These are phyloP conservation scores for Cheilosia variabilis DNA, from an alignment of 2,888 invertebrate species.

Conservation along the genomic window DNA sequence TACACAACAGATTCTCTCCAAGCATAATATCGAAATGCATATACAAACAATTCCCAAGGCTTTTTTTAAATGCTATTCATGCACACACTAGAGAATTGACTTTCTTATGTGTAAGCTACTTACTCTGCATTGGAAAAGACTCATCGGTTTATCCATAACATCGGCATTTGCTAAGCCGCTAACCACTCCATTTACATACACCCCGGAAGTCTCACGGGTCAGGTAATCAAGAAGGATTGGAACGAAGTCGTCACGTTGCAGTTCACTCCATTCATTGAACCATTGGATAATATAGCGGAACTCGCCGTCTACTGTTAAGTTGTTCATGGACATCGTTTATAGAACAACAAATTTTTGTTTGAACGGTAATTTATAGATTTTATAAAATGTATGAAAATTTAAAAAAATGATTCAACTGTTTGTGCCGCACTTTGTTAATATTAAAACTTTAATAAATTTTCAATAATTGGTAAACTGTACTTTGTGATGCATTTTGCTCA, in stretches of 20 bases:
- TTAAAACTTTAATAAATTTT: not conserved
- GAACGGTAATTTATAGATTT: not conserved
- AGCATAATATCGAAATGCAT: no score
- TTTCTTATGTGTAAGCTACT: conserved; percentile 78
- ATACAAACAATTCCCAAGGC: no score
- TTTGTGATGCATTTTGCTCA: conserved; percentile 27
- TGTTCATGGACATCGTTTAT: conserved; percentile 85
- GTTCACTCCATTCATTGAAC: conserved; percentile 95
- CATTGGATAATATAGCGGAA: conserved; percentile 92
- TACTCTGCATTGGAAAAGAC: conserved; percentile 92
- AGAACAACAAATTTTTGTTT: not conserved
- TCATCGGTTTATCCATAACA: conserved; percentile 91
- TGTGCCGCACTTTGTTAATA: not conserved
- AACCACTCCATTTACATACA: conserved; percentile 90
- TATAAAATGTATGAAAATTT: not conserved
- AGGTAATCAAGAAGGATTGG: conserved; percentile 88
- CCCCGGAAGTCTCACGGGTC: conserved; percentile 85
- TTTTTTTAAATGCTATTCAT: no score
- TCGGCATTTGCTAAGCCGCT: conserved; percentile 87
- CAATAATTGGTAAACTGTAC: conserved; percentile 22
- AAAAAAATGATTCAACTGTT: no score
- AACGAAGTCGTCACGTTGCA: conserved; percentile 93
- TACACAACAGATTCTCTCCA: no score
- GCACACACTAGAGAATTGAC: not conserved
- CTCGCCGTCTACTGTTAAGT: conserved; percentile 88